These are phyloP conservation scores for Montipora foliosa DNA, from an alignment of 64 coral and sea anemone genomes.

Conservation along the genomic window DNA sequence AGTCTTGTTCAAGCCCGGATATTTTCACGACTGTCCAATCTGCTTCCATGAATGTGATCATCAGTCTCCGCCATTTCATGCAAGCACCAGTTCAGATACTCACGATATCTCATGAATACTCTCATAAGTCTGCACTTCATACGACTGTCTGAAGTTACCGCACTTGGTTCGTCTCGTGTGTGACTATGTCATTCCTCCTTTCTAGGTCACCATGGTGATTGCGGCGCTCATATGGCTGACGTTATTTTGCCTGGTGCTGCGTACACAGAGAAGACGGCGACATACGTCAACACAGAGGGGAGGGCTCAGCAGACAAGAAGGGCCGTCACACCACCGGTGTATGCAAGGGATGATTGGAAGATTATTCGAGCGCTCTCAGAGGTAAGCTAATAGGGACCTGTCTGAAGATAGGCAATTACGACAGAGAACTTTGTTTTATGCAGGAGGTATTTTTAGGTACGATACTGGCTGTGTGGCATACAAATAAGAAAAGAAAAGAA, in stretches of 20 bases:
- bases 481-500: no score
- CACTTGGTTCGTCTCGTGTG: background rate
- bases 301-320: constrained; percentile 97
- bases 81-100: no score
- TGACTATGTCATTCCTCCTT: background rate
- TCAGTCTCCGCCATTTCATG: no score
- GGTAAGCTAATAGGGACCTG: constrained; percentile 21
- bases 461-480: no score
- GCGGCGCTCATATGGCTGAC: constrained; percentile 90
- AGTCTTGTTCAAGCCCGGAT: no score
- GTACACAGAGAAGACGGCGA: constrained; percentile 97
- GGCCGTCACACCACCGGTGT: constrained; percentile 92
- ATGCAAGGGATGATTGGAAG: constrained; percentile 99
- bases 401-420: background rate
- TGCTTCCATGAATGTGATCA: no score
- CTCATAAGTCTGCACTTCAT: no score
- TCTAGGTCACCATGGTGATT: constrained; percentile 98
- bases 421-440: background rate
- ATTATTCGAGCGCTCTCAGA: constrained; percentile 98
- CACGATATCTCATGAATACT: no score
- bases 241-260: constrained; percentile 96
- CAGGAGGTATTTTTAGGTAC: no score
- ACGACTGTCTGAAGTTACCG: no score
- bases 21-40: no score
- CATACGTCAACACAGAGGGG: constrained; percentile 98